Percentiles rank a stretch among this genome's conserved stretches.
Conservation (phyloP, 2,888 invertebrate species). For the Leptopterna dolabrata region DNA sequence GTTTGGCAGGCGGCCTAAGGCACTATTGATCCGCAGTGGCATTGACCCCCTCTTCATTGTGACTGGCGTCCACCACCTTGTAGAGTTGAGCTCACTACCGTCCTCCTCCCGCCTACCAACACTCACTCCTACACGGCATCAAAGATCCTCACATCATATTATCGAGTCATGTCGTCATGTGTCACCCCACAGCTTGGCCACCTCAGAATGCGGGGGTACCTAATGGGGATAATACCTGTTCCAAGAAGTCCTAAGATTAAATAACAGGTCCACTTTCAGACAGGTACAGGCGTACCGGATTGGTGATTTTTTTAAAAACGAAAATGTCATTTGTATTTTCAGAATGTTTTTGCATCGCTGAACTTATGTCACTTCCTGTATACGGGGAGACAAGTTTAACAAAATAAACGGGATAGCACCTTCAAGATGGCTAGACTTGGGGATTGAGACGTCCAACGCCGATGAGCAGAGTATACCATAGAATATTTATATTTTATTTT, state of each 20-base stretch:
- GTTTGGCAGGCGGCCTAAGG: constrained; percentile 50
- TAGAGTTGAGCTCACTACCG: not conserved
- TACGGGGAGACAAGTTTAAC: not conserved
- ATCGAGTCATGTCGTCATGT: not conserved
- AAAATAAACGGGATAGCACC: too few relatives aligned
- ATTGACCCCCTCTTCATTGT: constrained; percentile 39
- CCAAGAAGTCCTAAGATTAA: not conserved
- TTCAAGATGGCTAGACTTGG: too few relatives aligned
- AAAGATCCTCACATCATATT: not conserved
- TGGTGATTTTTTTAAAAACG: not conserved
- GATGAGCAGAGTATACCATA: too few relatives aligned
- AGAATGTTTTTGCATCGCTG: not conserved
- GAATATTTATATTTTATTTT: too few relatives aligned
- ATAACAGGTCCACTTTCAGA: not conserved
- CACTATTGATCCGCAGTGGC: constrained; percentile 48
- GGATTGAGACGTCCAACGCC: too few relatives aligned
- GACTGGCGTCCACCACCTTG: constrained; percentile 19
- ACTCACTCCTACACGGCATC: not conserved
- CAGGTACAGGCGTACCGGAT: not conserved
- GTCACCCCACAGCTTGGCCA: not conserved
- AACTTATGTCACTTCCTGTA: constrained; percentile 2
- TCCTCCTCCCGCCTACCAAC: not conserved
- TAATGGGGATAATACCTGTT: not conserved
- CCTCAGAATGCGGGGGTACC: not conserved
- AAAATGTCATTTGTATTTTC: not conserved